Evolutionary conservation across 2,797 vertebrate species (phyloP).

Genomic region (Discoglossus pictus): DNA sequence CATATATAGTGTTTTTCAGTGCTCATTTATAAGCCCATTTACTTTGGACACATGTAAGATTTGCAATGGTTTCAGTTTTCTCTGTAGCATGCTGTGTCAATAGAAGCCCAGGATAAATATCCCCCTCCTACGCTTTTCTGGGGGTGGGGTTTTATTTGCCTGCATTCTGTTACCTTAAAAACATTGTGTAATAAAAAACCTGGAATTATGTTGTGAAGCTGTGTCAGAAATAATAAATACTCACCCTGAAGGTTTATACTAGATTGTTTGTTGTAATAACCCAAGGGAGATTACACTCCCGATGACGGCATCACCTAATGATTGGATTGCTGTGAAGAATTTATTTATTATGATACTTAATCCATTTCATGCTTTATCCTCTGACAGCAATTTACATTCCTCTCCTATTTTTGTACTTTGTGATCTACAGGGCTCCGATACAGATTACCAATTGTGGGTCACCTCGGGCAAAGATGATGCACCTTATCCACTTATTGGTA

Average conservation of each 20-base stretch:
- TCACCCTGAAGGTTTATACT: background rate
- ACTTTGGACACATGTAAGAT: no score
- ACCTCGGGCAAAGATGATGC: constrained; percentile 90
- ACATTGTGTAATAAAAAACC: constrained; percentile 21
- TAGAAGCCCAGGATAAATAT: background rate
- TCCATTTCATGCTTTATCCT: background rate
- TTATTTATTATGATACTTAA: background rate
- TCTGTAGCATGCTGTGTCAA: background rate
- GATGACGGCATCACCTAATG: background rate
- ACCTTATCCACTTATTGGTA: constrained; percentile 94
- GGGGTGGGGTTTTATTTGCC: no score
- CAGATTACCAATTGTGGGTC: constrained; percentile 92
- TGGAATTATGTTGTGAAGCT: background rate
- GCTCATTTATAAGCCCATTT: no score
- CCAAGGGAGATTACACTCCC: background rate
- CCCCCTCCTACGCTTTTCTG: background rate
- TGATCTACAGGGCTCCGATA: constrained; percentile 79
- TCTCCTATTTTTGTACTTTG: constrained; percentile 40
- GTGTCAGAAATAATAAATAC: constrained; percentile 25
- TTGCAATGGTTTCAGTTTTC: background rate
- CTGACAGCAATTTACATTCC: background rate
- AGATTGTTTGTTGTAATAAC: constrained; percentile 16
- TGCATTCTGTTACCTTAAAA: background rate
- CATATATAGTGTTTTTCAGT: no score
- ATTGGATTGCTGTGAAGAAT: background rate